Evolutionary conservation across 2,797 vertebrate species (phyloP), one percentile per base, ranked within the genome.

Genomic region (Pipistrellus kuhlii): DNA sequence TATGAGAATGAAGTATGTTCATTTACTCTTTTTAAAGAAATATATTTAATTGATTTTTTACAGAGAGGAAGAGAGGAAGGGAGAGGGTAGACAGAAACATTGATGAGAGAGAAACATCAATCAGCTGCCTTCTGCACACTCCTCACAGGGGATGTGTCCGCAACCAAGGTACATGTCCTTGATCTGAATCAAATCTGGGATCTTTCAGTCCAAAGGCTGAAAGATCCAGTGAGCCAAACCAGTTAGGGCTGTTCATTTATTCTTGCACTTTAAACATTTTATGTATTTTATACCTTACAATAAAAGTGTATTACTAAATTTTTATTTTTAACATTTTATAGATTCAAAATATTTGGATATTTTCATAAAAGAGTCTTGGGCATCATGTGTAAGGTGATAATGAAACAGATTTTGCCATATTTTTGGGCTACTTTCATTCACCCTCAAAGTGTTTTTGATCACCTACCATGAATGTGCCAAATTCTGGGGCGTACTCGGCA

Each of bases 211-310:
- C 10, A 11, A 2, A 44, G 44, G 44, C 44, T 11, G 44, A 44
- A n/a, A n/a, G n/a, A 44, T 44, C 44, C 44, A 44, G 8, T 44
- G 44, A 44, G 44, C 9, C 44, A 44, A 44, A 44, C 44, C 10
- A 11, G 44, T 44, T 44, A 9, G 8, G 44, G 44, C 44, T 44
- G 2, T 85, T 93, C 27, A 75, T 82, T 85, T 73, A 64, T 71
- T 90, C 55, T 69, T 48, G 0, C n/a, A 46, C 9, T 86, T 95
- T 69, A 93, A 77, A 85, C 21, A 91, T 46, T 88, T 88, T 38
- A 62, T 72, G n/a, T 41, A 68, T 57, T 68, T 84, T 83, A 35
- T 51, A 32, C 5, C 77, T 92, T 57, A 48, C 2, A 46, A 32
- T 92, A 83, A 92, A 75, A 85, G 30, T 68, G 1, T n/a, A 73